phyloP scores from a whole-genome alignment of 2,797 vertebrate genomes.

The Carapus acus region DNA sequence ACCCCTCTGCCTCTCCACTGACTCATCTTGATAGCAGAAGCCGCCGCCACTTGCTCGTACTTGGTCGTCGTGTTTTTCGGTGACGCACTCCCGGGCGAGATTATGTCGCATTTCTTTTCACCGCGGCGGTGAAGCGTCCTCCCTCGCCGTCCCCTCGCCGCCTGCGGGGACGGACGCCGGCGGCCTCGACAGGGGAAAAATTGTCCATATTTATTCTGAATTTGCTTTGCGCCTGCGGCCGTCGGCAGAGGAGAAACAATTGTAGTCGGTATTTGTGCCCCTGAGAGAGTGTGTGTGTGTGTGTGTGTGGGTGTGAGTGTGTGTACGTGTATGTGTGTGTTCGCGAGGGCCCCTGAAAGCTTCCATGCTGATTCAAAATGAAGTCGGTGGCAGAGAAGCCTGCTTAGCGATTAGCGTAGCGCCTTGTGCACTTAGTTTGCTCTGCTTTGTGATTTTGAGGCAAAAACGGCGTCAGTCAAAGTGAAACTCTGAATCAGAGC shows the following conservation, averaged over 20 bases:
- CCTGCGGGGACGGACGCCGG: slow-evolving; percentile 25
- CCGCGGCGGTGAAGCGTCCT: slow-evolving; percentile 12
- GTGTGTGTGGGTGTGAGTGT: too few relatives aligned
- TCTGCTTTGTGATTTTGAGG: slow-evolving; percentile 49
- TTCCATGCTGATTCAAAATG: too few relatives aligned
- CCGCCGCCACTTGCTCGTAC: slow-evolving; percentile 38
- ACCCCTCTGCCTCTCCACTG: too few relatives aligned
- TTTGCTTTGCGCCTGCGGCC: slow-evolving; percentile 28
- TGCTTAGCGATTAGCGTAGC: slow-evolving; percentile 37
- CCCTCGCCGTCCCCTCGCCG: slow-evolving; percentile 18
- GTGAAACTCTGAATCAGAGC: slow-evolving; percentile 64
- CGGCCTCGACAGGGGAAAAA: slow-evolving; percentile 52
- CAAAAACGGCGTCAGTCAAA: slow-evolving; percentile 55
- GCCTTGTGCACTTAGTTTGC: slow-evolving; percentile 25
- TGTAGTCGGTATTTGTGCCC: slow-evolving; percentile 34
- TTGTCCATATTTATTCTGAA: slow-evolving; percentile 47
- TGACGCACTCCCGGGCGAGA: slow-evolving; percentile 18
- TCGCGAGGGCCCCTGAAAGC: too few relatives aligned
- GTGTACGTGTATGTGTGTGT: too few relatives aligned
- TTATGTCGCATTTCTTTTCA: slow-evolving; percentile 45
- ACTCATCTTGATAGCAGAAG: slow-evolving; percentile 66
- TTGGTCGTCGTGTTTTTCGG: slow-evolving; percentile 33
- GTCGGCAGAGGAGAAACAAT: slow-evolving; percentile 43
- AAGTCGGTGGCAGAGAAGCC: background rate
- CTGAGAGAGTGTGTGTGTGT: too few relatives aligned